Evolutionary conservation across 2,888 invertebrate genomes (phyloP), one percentile per base, ranked within the genome.

Genomic region (Dromius quadrimaculatus): DNA sequence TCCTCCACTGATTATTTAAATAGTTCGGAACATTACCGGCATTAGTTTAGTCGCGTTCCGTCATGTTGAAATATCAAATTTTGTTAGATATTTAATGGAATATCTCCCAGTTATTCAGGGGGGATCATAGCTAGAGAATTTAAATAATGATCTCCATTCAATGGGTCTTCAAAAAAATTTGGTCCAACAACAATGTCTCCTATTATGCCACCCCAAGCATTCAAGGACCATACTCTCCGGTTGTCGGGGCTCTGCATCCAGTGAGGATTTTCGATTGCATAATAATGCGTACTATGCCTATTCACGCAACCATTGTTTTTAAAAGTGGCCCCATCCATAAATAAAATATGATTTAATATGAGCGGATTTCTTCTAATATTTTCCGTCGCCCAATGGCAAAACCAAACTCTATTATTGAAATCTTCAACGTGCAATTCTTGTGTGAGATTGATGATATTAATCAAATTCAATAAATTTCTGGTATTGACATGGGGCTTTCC

Each of bases 361-460:
- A 17, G 11, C 15, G 43, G 43, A 43, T 43, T 43, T 43, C 19
- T 43, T 43, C 43, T 43, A 13, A 43, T 6, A 17, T 70, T 59
- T n/a, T 64, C 43, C 41, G 32, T 59, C 34, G 68, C 57, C 71
- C 73, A 71, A 62, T 71, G 45, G 61, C 72, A 73, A 71, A 72
- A 73, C 36, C 59, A 36, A 9, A 72, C 43, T 32, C 74, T 65
- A 62, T 73, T 59, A 54, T 69, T 41, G 62, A 74, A 74, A 71
- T 73, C 71, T 59, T 71, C 45, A 9, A 66, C 74, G 71, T 71
- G 71, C 47, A 73, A 68, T 68, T 74, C 66, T 54, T 73, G 72
- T 38, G 3, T 43, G 8, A 17, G 15, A 43, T 43, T 45, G 22
- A 73, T 54, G 68, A 34, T 34, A 34, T 34, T 19, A 13, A 43